These are phyloP conservation scores for Lomographa bimaculata DNA, from an alignment of 2,888 invertebrate genomes.

Conservation along the genomic window DNA sequence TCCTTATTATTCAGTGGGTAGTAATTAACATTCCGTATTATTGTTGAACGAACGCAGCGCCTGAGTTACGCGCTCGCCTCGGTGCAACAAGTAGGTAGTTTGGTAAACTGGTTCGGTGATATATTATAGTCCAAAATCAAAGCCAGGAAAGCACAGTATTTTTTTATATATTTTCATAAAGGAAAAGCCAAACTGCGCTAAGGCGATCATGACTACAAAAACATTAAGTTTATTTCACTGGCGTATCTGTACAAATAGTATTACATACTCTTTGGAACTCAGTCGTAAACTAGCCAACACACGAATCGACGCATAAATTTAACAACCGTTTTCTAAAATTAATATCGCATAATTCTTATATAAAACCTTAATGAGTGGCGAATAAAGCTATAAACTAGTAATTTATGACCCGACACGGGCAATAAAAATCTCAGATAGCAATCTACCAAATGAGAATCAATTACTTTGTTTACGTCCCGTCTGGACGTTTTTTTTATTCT, in stretches of 20 bases:
- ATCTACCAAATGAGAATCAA: slow-evolving; percentile 59
- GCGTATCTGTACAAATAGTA: slow-evolving; percentile 17
- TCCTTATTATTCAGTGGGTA: too few relatives aligned
- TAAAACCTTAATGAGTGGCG: slow-evolving; percentile 77
- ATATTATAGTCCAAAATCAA: too few relatives aligned
- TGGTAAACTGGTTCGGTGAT: too few relatives aligned
- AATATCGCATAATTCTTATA: slow-evolving; percentile 75
- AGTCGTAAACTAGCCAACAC: slow-evolving; percentile 49
- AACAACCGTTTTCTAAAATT: slow-evolving; percentile 73
- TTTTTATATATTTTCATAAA: too few relatives aligned
- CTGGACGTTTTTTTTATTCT: slow-evolving; percentile 35
- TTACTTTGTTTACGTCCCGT: slow-evolving; percentile 58
- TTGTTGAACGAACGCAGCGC: too few relatives aligned
- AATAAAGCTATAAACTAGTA: slow-evolving; percentile 73
- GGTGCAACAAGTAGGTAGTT: too few relatives aligned
- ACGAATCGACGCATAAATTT: slow-evolving; percentile 57
- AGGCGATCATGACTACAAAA: too few relatives aligned
- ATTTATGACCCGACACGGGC: slow-evolving; percentile 56
- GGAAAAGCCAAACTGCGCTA: too few relatives aligned
- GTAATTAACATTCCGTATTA: too few relatives aligned
- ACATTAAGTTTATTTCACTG: too few relatives aligned
- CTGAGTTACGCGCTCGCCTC: too few relatives aligned
- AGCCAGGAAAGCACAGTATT: too few relatives aligned
- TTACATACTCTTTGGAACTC: slow-evolving; percentile 37
- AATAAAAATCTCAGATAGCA: slow-evolving; percentile 58